Percentiles rank a stretch among this genome's conserved stretches.
Conservation (phyloP, 2,888 invertebrate species). For the Aporophyla lueneburgensis region DNA sequence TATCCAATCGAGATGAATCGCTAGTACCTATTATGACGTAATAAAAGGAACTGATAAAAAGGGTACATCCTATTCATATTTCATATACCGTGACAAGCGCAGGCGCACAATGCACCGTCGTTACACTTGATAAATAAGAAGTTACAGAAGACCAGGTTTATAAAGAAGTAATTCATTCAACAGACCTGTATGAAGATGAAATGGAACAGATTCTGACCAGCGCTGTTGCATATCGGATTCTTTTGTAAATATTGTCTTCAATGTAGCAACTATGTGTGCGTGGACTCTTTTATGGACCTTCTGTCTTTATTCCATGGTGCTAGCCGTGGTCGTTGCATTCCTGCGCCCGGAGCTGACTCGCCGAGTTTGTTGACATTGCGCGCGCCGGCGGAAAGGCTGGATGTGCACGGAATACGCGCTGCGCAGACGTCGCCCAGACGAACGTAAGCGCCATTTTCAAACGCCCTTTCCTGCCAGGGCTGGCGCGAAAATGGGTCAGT, state of each 20-base stretch:
- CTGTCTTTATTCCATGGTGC: constrained; percentile 36
- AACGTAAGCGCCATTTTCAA: constrained; percentile 84
- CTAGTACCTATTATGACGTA: constrained; percentile 42
- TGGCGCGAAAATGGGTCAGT: constrained; percentile 68
- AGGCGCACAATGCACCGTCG: constrained; percentile 43
- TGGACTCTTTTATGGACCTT: constrained; percentile 31
- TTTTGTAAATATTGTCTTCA: not conserved
- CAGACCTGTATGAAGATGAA: not conserved
- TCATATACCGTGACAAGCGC: constrained; percentile 55
- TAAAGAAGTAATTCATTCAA: not conserved
- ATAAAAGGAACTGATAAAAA: constrained; percentile 61
- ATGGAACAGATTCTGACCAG: not conserved
- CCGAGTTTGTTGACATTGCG: constrained; percentile 74
- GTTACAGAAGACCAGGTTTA: constrained; percentile 35
- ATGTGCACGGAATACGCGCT: constrained; percentile 81
- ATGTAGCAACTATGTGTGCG: not conserved
- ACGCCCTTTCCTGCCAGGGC: constrained; percentile 81
- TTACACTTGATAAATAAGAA: constrained; percentile 3
- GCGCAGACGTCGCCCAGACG: constrained; percentile 85
- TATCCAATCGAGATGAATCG: constrained; percentile 14
- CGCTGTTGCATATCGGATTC: not conserved
- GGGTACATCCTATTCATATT: constrained; percentile 65
- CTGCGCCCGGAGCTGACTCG: constrained; percentile 61
- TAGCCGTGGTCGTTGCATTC: constrained; percentile 64
- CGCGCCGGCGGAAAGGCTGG: constrained; percentile 78